Evolutionary conservation across 2,113 vertebrate genomes (phyloP), one percentile per base, ranked within the genome.

Genomic region (Monopterus albus): DNA sequence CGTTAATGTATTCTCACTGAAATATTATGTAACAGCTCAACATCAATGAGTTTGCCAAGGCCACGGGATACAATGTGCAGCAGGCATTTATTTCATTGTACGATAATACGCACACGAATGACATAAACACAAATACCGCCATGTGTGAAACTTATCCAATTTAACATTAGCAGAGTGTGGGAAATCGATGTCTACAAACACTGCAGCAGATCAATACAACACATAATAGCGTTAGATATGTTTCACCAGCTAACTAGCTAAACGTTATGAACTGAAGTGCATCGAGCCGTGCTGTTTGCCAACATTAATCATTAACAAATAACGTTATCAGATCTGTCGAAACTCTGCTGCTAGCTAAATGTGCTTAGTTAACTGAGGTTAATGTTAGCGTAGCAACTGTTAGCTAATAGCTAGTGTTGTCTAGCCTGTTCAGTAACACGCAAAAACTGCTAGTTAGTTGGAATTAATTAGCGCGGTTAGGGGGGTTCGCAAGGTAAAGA

Each of bases 11-110:
- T 64, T 6, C 45, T 28, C 75, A 36, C 62, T 64, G 33, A 82
- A 78, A 60, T 77, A 66, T 89, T 88, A 89, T 77, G 17, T 89
- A 88, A 89, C 52, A 84, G 42, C 65, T 68, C 75, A 51, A 73
- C 75, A 86, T 86, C 87, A 87, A 76, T 78, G 81, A 83, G 82
- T 60, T 72, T 17, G 62, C 26, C 69, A 66, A 47, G 28, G 57
- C 55, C 73, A 43, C 55, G n/a, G 26, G 42, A 55, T 45, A 15
- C 64, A 47, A 42, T 52, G 17, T 52, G 52, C 50, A 50, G n/a
- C 50, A 23, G 18, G 60, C 58, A 40, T 49, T 31, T 6, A 49
- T 15, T 31, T 47, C 26, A 25, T 1, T 11, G 9, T 2, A 4
- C 60, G 18, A 63, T 62, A 14, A 59, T 1, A 9, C 21, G 33